Base-by-base conservation (phyloP, 2,113 vertebrate species). In the Strix aluco region DNA sequence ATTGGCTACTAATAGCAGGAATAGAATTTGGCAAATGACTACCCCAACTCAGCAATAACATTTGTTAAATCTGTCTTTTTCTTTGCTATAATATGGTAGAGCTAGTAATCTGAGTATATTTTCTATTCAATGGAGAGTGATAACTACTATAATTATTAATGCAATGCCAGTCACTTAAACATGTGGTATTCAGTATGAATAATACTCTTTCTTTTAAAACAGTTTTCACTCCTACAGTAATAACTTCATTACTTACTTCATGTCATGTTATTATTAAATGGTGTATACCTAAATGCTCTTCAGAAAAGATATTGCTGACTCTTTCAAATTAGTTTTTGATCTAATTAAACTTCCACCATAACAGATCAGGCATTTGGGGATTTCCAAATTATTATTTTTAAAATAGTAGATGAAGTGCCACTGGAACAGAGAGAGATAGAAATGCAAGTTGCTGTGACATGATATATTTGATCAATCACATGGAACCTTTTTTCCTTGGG, bases 81-180 rank as follows among this genome's bases (percentile, higher is more conserved):
- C 70, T 40, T 49, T 94, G 38, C 47, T 88, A 30, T 72, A 87
- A 47, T 84, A 81, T 25, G 92, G 81, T 84, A 87, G 73, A 97
- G 13, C 59, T 92, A 91, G 57, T 94, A 95, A 95, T 97, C 49
- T 78, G 62, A 94, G 88, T 91, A 85, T 88, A 94, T 92, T 81
- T 83, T 81, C 73, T 82, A 79, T 93, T 95, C 69, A 95, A 65
- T 94, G 78, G 93, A 91, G 89, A 94, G 54, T 83, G 86, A 94
- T 93, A 96, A 96, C 70, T 96, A 95, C 96, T 97, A 74, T 93
- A 97, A 95, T 97, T 96, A 96, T 96, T 94, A 97, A 86, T 73
- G 70, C 51, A 93, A 58, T 96, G 63, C 81, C 93, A 97, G 66
- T 95, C 78, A 90, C 61, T 91, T 94, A 96, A 97, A 90, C 85